Evolutionary conservation across 2,888 invertebrate genomes (phyloP).

Genomic region (Empis stercorea): DNA sequence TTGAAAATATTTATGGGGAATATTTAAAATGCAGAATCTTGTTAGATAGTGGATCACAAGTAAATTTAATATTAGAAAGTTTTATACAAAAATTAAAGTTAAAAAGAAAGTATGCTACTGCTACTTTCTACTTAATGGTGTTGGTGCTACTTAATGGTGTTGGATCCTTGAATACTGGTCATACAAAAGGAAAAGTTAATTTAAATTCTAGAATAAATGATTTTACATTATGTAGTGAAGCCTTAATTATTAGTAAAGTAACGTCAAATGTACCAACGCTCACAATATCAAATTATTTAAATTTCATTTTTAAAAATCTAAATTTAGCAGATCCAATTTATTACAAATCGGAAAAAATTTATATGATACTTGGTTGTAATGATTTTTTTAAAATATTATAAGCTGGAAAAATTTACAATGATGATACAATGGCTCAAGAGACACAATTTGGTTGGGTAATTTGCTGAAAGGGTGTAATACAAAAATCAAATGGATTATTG

Average conservation of each 20-base stretch:
- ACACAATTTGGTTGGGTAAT: slow-evolving; percentile 8
- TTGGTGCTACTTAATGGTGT: slow-evolving; percentile 3
- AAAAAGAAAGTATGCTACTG: slow-evolving; percentile 1
- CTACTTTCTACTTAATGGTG: not conserved
- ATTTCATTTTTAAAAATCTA: slow-evolving; percentile 1
- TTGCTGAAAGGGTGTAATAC: not conserved
- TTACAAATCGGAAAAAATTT: not conserved
- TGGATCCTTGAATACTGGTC: not conserved
- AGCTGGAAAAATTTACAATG: slow-evolving; percentile 3
- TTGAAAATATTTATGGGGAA: not conserved
- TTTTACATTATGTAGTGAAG: not conserved
- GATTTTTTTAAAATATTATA: slow-evolving; percentile 5
- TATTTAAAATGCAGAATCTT: slow-evolving; percentile 3
- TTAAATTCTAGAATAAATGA: not conserved
- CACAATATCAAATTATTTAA: not conserved
- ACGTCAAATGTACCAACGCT: slow-evolving; percentile 2
- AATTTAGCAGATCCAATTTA: slow-evolving; percentile 2
- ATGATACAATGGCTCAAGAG: slow-evolving; percentile 3
- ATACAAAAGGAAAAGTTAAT: slow-evolving; percentile 2
- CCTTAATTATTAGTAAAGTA: not conserved
- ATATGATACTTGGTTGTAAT: slow-evolving; percentile 6
- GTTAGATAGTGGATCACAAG: slow-evolving; percentile 5
- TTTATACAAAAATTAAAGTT: slow-evolving; percentile 1
- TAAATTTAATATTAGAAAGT: slow-evolving; percentile 4
- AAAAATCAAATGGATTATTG: not conserved